phyloP scores from a whole-genome alignment of 2,797 vertebrate genomes.

The Pterois miles region DNA sequence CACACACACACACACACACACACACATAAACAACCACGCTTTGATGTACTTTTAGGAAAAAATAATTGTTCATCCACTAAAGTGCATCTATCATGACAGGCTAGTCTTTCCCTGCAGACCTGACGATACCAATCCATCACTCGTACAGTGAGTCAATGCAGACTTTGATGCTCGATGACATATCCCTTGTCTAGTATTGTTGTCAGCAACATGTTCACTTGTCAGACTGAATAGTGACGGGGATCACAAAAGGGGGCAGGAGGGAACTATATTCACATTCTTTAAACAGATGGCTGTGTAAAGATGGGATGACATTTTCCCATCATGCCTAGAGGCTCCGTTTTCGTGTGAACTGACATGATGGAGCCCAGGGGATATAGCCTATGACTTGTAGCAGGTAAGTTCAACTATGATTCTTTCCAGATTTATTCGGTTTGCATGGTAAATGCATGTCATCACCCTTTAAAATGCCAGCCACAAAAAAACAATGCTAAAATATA shows the following conservation, averaged over 20 bases:
- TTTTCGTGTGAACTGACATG: constrained; percentile 49
- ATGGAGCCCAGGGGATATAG: constrained; percentile 55
- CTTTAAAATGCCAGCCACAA: background rate
- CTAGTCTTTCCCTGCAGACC: constrained; percentile 18
- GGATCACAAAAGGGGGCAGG: constrained; percentile 54
- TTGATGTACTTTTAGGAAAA: constrained; percentile 43
- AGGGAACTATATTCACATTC: constrained; percentile 58
- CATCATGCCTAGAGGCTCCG: constrained; percentile 58
- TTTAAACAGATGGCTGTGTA: constrained; percentile 67
- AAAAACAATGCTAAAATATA: background rate
- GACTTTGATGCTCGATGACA: constrained; percentile 64
- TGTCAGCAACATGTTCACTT: constrained; percentile 63
- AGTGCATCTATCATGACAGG: constrained; percentile 30
- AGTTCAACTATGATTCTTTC: constrained; percentile 53
- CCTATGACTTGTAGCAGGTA: constrained; percentile 59
- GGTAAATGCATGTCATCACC: constrained; percentile 42
- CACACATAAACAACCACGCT: constrained; percentile 36
- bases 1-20: background rate
- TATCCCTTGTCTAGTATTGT: constrained; percentile 60
- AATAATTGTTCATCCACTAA: constrained; percentile 18
- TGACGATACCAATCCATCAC: constrained; percentile 48
- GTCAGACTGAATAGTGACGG: constrained; percentile 56
- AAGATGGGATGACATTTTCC: constrained; percentile 62
- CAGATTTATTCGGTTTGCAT: constrained; percentile 32
- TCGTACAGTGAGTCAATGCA: constrained; percentile 32